Conservation (phyloP, 1,140 invertebrate genomes). For the Brachionus sp. region DNA sequence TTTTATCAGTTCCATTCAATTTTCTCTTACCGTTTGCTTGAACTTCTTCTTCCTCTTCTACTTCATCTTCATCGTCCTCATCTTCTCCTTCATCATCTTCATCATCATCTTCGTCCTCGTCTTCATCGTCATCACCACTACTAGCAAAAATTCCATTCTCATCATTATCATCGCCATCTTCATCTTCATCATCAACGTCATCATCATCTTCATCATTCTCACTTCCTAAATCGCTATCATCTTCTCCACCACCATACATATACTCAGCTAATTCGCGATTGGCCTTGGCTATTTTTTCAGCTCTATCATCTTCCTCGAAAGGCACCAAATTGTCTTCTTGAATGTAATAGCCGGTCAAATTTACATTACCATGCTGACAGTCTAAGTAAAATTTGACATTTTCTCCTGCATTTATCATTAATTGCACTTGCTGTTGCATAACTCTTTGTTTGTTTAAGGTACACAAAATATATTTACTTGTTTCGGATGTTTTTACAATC, state of each 20-base stretch:
- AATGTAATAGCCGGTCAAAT: slow-evolving; percentile 39
- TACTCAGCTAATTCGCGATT: neutral
- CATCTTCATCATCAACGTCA: neutral
- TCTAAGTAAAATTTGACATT: slow-evolving; percentile 20
- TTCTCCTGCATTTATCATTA: slow-evolving; percentile 40
- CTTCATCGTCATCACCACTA: neutral
- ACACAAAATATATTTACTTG: neutral
- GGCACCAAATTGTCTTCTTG: slow-evolving; percentile 22
- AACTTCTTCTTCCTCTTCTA: neutral
- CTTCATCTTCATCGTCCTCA: neutral
- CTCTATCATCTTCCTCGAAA: neutral
- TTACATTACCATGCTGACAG: neutral
- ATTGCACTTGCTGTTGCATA: slow-evolving; percentile 23
- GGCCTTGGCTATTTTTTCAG: slow-evolving; percentile 5
- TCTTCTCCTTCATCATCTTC: slow-evolving; percentile 35
- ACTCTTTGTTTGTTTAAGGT: slow-evolving; percentile 37
- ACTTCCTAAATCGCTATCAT: neutral
- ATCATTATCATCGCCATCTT: neutral
- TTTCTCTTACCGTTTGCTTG: neutral
- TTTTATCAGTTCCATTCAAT: neutral
- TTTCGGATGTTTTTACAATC: neutral
- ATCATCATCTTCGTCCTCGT: slow-evolving; percentile 10
- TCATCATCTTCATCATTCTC: neutral
- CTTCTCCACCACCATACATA: neutral
- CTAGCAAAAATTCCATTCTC: neutral